Evolutionary conservation across 2,888 invertebrate genomes (phyloP).

Genomic region (Cyclophora albipunctata): DNA sequence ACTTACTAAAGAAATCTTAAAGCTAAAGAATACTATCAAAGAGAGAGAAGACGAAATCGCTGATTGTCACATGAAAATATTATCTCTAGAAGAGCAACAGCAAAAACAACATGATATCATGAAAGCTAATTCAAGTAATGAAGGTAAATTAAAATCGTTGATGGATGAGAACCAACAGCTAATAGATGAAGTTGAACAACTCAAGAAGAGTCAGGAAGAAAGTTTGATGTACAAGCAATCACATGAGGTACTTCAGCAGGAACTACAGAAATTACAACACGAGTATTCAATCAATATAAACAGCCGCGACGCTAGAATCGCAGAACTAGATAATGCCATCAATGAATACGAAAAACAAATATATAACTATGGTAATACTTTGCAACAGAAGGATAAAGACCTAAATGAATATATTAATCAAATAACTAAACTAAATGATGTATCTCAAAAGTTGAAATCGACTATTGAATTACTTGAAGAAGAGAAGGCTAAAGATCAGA

Average conservation of each 20-base stretch:
- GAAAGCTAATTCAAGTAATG: conserved; percentile 44
- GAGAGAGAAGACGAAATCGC: conserved; percentile 70
- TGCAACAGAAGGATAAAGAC: conserved; percentile 67
- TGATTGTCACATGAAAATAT: conserved; percentile 69
- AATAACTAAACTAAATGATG: conserved; percentile 70
- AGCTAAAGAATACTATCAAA: conserved; percentile 66
- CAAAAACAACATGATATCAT: conserved; percentile 58
- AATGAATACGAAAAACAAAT: conserved; percentile 69
- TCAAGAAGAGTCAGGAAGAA: conserved; percentile 42
- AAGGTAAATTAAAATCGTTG: conserved; percentile 56
- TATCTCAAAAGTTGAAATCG: conserved; percentile 66
- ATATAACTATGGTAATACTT: conserved; percentile 50
- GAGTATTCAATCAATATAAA: conserved; percentile 49
- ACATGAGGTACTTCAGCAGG: conserved; percentile 45
- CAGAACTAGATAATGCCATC: conserved; percentile 66
- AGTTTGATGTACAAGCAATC: conserved; percentile 41
- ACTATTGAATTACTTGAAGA: conserved; percentile 67
- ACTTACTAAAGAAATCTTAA: conserved; percentile 68
- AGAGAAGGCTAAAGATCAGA: conserved; percentile 66
- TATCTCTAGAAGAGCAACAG: conserved; percentile 66
- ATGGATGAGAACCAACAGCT: conserved; percentile 56
- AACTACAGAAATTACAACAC: conserved; percentile 50
- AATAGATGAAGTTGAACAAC: conserved; percentile 48
- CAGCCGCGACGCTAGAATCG: conserved; percentile 59
- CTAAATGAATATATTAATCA: conserved; percentile 68